Percentiles rank a stretch among this genome's conserved stretches.
phyloP scores from a whole-genome alignment of 2,797 vertebrate genomes.

The Loris lydekkerianus region DNA sequence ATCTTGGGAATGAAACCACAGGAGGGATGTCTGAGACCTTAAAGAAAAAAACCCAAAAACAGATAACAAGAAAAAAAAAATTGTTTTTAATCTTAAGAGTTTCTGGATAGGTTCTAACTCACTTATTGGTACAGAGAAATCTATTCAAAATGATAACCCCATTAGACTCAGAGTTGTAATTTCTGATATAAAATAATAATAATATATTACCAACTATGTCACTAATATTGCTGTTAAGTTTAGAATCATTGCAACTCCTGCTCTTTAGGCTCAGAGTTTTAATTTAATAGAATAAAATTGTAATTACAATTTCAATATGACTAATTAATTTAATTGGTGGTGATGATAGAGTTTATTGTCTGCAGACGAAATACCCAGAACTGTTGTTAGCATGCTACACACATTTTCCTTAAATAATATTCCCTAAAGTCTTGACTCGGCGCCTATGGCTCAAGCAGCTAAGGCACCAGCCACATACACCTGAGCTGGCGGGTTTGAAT shows the following conservation, averaged over 20 bases:
- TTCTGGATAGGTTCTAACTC: slow-evolving; percentile 12
- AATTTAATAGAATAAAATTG: slow-evolving; percentile 68
- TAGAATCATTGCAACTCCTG: neutral
- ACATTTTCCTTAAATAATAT: slow-evolving; percentile 36
- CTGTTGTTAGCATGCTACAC: neutral
- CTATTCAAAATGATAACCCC: neutral
- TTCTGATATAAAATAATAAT: slow-evolving; percentile 35
- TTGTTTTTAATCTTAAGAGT: neutral
- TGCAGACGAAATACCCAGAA: neutral
- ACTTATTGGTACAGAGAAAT: slow-evolving; percentile 26
- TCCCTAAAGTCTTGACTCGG: neutral
- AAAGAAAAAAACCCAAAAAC: slow-evolving; percentile 39
- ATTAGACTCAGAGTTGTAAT: neutral
- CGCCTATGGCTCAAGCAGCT: too few relatives aligned
- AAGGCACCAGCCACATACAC: too few relatives aligned
- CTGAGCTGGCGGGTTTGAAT: too few relatives aligned
- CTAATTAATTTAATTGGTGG: slow-evolving; percentile 63
- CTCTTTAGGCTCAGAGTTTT: slow-evolving; percentile 29
- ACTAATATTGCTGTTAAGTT: slow-evolving; percentile 14
- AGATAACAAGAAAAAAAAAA: neutral
- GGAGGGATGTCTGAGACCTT: neutral
- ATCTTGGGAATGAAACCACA: neutral
- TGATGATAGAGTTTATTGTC: slow-evolving; percentile 41
- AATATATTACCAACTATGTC: slow-evolving; percentile 45
- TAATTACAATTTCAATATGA: slow-evolving; percentile 53